Evolutionary conservation across 2,888 invertebrate species (phyloP), one percentile per base, ranked within the genome.

Genomic region (Eupithecia abbreviata): DNA sequence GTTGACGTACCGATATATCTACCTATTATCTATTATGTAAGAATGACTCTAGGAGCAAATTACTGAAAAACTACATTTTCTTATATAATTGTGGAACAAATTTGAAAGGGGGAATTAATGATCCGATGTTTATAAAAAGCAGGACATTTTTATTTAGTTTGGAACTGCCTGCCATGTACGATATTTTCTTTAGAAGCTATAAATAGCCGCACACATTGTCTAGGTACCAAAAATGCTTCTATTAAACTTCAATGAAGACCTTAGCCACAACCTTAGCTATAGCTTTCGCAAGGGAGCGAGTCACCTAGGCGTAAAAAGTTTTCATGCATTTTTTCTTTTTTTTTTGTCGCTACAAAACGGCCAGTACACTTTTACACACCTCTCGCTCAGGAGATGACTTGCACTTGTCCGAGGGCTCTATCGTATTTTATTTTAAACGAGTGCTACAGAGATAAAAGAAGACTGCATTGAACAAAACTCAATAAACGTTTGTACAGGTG

Each of bases 401-500:
- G 30, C 30, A 30, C 47, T 9, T 47, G 12, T 47, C 10, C 47
- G 6, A 58, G 55, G 55, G 55, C 55, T 58, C 9, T 55, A 58
- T 7, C n/a, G 2, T 55, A n/a, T 55, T 55, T n/a, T 30, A 30
- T 30, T 30, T 55, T 0, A 55, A 58, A 58, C 6, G 9, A n/a
- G 55, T 7, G 55, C 55, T 18, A 58, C 1, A 18, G 15, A 49
- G 7, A 9, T 58, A 18, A 3, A 18, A 9, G 7, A 55, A 55
- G n/a, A 55, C n/a, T 55, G 55, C n/a, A 55, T n/a, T 10, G 58
- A 18, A 58, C 18, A 58, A 42, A 66, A 41, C 15, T 66, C 42
- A 66, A 42, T 66, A 41, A 65, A 65, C 15, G 41, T 66, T 3
- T 45, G 67, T 68, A 1, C 85, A 94, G 94, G 93, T 93, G 62